Evolutionary conservation across 2,113 vertebrate genomes (phyloP), one percentile per base, ranked within the genome.

Genomic region (Apeltes quadracus): DNA sequence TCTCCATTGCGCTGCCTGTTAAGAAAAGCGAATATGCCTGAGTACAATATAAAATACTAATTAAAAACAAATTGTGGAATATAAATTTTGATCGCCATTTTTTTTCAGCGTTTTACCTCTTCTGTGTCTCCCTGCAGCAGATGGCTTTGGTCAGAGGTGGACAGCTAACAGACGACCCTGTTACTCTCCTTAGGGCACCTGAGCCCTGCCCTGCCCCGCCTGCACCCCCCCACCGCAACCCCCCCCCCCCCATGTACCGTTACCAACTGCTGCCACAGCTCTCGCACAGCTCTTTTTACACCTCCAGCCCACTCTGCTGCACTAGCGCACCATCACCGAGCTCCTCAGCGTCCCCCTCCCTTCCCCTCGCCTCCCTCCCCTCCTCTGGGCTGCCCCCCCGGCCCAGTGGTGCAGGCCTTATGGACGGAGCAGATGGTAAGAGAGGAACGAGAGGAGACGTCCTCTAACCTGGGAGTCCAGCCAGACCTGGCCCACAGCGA

Each of bases 351-450:
- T 36, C 56, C 61, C 10, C 63, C 69, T 79, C 73, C 86, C 79
- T 22, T 62, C 64, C 66, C 54, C 50, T 41, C 15, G 32, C 63
- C 51, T 51, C 63, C 23, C 72, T 76, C 78, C 88, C 86, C 86
- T 34, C 6, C 32, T 34, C 32, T 34, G 32, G 32, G 32, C 66
- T 57, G 50, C 53, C 16, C 51, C 57, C 57, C 20, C 75, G 78
- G 77, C 89, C 87, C 87, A 89, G 88, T 82, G 85, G 88, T 82
- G 84, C 78, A 68, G 64, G 86, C 93, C 92, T 93, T 94, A 93
- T 93, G 94, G 91, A 90, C 69, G 18, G 85, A 93, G 90, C 94
- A 94, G 93, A 93, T 94, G 94, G 93, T 88, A 77, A 72, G 84
- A 92, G 81, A 78, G 82, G 86, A 87, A 91, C 89, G 84, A 88